These are phyloP conservation scores for Lasioglossum pauxillum DNA, from an alignment of 2,888 invertebrate species.

Conservation along the genomic window DNA sequence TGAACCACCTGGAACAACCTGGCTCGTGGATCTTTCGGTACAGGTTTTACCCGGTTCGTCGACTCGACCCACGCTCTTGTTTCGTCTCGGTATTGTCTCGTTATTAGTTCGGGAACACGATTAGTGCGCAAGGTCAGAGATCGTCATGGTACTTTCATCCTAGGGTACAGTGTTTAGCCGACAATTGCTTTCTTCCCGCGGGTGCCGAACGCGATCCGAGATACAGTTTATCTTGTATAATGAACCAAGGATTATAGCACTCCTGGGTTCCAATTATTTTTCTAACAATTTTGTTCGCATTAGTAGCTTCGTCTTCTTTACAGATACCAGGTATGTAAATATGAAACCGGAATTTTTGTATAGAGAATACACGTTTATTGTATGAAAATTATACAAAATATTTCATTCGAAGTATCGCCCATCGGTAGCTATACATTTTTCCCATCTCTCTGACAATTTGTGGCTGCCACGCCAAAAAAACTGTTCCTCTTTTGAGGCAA, in stretches of 20 bases:
- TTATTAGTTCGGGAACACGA: constrained; percentile 44
- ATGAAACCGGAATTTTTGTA: too few species aligned
- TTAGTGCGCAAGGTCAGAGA: constrained; percentile 32
- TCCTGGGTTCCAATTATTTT: neutral
- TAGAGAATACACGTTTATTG: too few species aligned
- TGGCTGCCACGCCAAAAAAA: too few species aligned
- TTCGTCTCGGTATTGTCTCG: constrained; percentile 20
- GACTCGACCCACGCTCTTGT: constrained; percentile 1
- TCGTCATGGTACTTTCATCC: constrained; percentile 36
- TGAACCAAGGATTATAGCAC: neutral
- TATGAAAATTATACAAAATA: too few species aligned
- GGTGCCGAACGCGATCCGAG: neutral
- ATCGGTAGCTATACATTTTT: too few species aligned
- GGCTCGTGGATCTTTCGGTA: constrained; percentile 40
- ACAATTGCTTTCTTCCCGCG: constrained; percentile 31
- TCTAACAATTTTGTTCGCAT: neutral
- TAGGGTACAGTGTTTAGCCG: neutral
- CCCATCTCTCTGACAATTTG: too few species aligned
- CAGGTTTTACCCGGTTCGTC: constrained; percentile 52
- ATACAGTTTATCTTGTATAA: neutral
- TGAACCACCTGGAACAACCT: constrained; percentile 44
- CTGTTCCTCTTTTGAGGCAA: too few species aligned
- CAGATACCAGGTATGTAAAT: too few species aligned
- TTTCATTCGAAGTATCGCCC: too few species aligned
- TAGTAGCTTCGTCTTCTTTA: neutral